These are phyloP conservation scores for Leptinotarsa defecta DNA, from an alignment of 1,140 invertebrate species.

Conservation along the genomic window DNA sequence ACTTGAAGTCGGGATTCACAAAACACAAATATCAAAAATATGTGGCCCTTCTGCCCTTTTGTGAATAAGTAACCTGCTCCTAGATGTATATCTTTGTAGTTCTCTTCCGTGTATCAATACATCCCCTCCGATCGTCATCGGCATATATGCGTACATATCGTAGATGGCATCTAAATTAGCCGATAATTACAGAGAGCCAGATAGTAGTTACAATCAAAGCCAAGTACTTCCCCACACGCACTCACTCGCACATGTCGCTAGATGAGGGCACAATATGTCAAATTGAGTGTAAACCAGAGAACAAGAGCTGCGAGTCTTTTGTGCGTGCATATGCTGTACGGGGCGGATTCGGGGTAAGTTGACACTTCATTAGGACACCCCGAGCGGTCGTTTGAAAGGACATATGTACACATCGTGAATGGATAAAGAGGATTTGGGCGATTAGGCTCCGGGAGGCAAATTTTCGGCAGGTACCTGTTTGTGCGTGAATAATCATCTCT, in stretches of 20 bases:
- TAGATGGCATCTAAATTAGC: constrained; percentile 24
- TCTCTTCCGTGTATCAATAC: too few species aligned
- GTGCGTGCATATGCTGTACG: constrained; percentile 35
- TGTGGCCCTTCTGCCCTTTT: background rate
- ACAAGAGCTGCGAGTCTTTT: constrained; percentile 26
- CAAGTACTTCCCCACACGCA: constrained; percentile 1
- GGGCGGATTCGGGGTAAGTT: constrained; percentile 42
- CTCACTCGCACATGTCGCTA: constrained; percentile 20
- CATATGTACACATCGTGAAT: constrained; percentile 42
- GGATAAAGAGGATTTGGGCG: constrained; percentile 13
- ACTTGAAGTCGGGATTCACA: too few species aligned
- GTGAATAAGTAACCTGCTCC: background rate
- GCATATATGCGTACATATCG: background rate
- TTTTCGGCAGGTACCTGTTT: constrained; percentile 12
- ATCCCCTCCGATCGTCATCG: too few species aligned
- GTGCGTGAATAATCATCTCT: background rate
- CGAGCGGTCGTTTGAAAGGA: constrained; percentile 38
- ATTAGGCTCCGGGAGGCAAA: background rate
- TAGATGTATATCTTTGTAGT: background rate
- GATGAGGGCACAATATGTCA: constrained; percentile 50
- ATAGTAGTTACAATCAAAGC: constrained; percentile 1
- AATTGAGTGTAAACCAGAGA: constrained; percentile 53
- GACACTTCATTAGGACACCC: constrained; percentile 51
- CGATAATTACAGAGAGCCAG: constrained; percentile 26
- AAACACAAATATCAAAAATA: background rate